Evolutionary conservation across 2,888 invertebrate genomes (phyloP).

Genomic region (Drosophila atroscutellata): DNA sequence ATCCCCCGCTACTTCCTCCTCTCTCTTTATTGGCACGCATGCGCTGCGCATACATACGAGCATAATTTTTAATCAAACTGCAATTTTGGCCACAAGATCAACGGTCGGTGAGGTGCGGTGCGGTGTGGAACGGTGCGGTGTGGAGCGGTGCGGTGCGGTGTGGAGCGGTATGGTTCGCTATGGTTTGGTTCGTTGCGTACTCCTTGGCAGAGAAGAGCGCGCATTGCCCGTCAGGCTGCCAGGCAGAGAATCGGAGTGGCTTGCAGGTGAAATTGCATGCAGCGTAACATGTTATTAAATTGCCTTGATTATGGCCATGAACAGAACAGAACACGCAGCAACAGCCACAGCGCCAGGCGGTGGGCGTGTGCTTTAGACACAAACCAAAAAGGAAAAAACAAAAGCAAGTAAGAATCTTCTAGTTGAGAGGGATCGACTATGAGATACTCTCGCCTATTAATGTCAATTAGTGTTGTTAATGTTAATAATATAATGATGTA

Average conservation of each 20-base stretch:
- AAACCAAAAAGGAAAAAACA: conserved; percentile 4
- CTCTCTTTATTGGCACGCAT: conserved; percentile 52
- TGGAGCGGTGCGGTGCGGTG: conserved; percentile 7
- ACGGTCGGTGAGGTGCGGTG: conserved; percentile 13
- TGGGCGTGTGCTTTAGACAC: conserved; percentile 50
- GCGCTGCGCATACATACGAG: conserved; percentile 50
- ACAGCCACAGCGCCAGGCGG: conserved; percentile 34
- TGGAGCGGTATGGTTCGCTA: conserved; percentile 10
- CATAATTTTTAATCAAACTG: conserved; percentile 66
- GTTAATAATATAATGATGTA: not conserved
- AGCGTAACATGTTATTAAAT: conserved; percentile 78
- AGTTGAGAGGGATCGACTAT: not conserved
- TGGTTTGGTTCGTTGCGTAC: conserved; percentile 1
- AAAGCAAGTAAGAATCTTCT: conserved; percentile 1
- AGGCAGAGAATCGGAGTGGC: not conserved
- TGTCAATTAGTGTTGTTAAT: not conserved
- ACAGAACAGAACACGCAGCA: conserved; percentile 24
- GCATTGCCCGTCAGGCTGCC: conserved; percentile 11
- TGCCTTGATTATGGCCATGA: conserved; percentile 75
- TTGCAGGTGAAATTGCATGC: conserved; percentile 78
- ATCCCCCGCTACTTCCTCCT: not conserved
- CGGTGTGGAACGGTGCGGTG: conserved; percentile 5
- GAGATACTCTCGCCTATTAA: not conserved
- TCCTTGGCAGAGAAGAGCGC: conserved; percentile 30
- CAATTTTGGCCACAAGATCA: conserved; percentile 62